Conservation (phyloP, 2,888 invertebrate species). For the Cephalotes varians region DNA sequence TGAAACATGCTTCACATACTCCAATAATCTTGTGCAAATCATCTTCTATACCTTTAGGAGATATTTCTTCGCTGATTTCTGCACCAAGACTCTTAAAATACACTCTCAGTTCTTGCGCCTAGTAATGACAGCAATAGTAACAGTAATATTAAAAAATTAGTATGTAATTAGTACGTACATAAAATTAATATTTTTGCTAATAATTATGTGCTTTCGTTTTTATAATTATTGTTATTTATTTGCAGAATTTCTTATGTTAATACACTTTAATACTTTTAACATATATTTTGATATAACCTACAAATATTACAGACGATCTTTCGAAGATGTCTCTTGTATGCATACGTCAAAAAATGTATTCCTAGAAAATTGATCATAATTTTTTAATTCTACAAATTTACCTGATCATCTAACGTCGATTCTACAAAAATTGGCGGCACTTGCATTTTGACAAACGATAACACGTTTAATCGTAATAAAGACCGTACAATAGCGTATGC, state of each 20-base stretch:
- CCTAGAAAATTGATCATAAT: background rate
- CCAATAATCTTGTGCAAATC: constrained; percentile 97
- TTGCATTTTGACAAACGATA: no score
- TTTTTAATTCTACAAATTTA: constrained; percentile 85
- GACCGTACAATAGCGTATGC: no score
- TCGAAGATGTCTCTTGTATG: background rate
- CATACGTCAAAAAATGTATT: background rate
- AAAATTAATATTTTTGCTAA: no score
- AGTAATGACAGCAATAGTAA: constrained; percentile 51
- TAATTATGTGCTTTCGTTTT: no score
- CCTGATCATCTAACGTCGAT: constrained; percentile 95
- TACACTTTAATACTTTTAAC: no score
- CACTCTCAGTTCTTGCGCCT: constrained; percentile 95
- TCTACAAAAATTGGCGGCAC: constrained; percentile 97
- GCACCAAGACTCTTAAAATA: constrained; percentile 98
- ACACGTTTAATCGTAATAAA: no score
- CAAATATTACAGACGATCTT: constrained; percentile 22
- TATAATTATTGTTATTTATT: no score
- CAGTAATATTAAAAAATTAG: no score
- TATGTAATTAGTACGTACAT: no score
- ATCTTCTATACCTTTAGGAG: constrained; percentile 95
- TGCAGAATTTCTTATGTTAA: no score
- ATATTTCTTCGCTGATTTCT: constrained; percentile 96
- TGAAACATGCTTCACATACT: constrained; percentile 97
- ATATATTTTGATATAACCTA: constrained; percentile 58